A percentile compares a stretch with the other conserved stretches of the same genome.
These are phyloP conservation scores for Nemopilema nomurai DNA, from an alignment of 30 jellyfish, hydroid and myxozoan species.

Conservation along the genomic window DNA sequence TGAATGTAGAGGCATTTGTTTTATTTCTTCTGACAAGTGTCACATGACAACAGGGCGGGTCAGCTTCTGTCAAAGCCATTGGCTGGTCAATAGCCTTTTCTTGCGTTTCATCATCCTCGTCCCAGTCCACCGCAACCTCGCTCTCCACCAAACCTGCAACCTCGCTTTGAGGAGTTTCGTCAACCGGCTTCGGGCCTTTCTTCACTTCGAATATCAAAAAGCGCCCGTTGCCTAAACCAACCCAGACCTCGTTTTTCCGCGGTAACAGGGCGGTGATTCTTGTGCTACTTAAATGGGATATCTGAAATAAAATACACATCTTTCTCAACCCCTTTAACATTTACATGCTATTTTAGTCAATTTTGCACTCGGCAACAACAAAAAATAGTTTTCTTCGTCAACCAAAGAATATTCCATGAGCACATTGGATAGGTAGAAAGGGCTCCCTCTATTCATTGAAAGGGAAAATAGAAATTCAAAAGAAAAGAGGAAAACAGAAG, in stretches of 20 bases:
- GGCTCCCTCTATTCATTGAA: no score
- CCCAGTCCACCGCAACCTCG: background rate
- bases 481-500: no score
- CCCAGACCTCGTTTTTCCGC: constrained; percentile 80
- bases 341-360: background rate
- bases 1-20: constrained; percentile 29
- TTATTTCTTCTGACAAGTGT: constrained; percentile 46
- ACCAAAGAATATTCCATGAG: no score
- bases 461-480: no score
- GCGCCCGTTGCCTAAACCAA: constrained; percentile 96
- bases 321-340: background rate
- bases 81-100: constrained; percentile 38
- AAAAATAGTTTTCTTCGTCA: no score
- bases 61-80: constrained; percentile 27
- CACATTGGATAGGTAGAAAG: no score
- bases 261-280: constrained; percentile 81
- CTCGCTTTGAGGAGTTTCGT: constrained; percentile 35
- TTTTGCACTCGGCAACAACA: no score
- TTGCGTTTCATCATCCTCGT: constrained; percentile 13
- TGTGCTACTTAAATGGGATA: constrained; percentile 63
- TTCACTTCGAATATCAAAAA: constrained; percentile 77
- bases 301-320: constrained; percentile 25
- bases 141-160: background rate
- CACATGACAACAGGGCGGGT: constrained; percentile 78
- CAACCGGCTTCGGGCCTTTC: constrained; percentile 52